Percentiles rank a stretch among this genome's conserved stretches.
phyloP scores from a whole-genome alignment of 2,888 invertebrate genomes.

The Sinotaia quadrata region DNA sequence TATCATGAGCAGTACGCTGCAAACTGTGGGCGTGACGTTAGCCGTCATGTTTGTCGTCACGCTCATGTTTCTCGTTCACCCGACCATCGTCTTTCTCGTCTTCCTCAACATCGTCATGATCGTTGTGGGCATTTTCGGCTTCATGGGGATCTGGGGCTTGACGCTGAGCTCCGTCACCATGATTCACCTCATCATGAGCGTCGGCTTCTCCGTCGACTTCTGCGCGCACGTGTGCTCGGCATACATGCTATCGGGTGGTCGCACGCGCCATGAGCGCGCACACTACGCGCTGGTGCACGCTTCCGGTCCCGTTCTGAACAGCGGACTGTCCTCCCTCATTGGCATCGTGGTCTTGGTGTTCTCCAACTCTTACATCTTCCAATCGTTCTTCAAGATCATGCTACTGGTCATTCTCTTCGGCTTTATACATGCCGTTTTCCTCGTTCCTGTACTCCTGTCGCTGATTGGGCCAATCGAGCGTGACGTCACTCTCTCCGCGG shows the following conservation, averaged over 20 bases:
- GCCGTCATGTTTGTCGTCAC: slow-evolving; percentile 60
- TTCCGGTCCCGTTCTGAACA: slow-evolving; percentile 55
- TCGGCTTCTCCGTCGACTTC: slow-evolving; percentile 65
- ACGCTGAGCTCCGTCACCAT: slow-evolving; percentile 62
- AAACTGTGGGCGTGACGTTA: slow-evolving; percentile 58
- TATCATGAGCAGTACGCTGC: slow-evolving; percentile 57
- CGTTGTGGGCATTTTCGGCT: slow-evolving; percentile 59
- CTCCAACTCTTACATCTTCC: slow-evolving; percentile 52
- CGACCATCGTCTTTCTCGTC: slow-evolving; percentile 55
- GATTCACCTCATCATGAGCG: slow-evolving; percentile 64
- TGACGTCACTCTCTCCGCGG: slow-evolving; percentile 8
- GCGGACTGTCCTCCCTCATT: slow-evolving; percentile 51
- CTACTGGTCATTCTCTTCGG: slow-evolving; percentile 52
- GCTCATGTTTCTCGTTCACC: slow-evolving; percentile 61
- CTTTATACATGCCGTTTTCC: slow-evolving; percentile 46
- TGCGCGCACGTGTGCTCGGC: slow-evolving; percentile 57
- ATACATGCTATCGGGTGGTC: slow-evolving; percentile 42
- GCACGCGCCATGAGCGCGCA: slow-evolving; percentile 34
- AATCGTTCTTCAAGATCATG: slow-evolving; percentile 56
- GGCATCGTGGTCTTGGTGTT: slow-evolving; percentile 47
- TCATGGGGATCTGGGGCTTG: slow-evolving; percentile 57
- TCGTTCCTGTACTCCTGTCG: slow-evolving; percentile 51
- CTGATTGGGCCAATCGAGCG: slow-evolving; percentile 34
- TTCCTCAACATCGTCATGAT: slow-evolving; percentile 60
- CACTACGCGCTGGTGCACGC: slow-evolving; percentile 42